Conservation (phyloP, 30 jellyfish, hydroid and myxozoan species). For the Nemopilema nomurai region DNA sequence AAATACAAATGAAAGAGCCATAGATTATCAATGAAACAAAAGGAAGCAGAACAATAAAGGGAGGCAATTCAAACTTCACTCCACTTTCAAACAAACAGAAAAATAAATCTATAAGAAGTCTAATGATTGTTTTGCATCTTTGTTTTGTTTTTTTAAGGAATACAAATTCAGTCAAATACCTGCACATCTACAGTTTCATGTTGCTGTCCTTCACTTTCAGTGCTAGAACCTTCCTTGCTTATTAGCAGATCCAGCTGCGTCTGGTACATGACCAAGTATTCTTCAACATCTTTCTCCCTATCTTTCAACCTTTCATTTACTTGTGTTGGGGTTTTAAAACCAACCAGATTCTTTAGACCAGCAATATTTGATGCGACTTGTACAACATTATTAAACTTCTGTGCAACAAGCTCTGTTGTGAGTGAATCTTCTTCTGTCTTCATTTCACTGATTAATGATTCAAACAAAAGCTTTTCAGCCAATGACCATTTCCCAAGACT, state of each 20-base stretch:
- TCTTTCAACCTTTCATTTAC: slow-evolving; percentile 80
- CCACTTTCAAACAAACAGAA: no score
- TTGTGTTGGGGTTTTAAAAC: slow-evolving; percentile 77
- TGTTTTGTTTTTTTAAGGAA: background rate
- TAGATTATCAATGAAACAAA: no score
- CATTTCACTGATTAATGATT: slow-evolving; percentile 87
- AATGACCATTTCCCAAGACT: slow-evolving; percentile 83
- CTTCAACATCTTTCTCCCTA: slow-evolving; percentile 90
- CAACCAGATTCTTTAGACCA: slow-evolving; percentile 56
- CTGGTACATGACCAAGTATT: slow-evolving; percentile 78
- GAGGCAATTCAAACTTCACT: no score
- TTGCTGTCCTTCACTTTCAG: background rate
- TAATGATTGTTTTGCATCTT: background rate
- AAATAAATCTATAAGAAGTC: background rate
- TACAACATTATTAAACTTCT: slow-evolving; percentile 74
- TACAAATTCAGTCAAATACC: background rate
- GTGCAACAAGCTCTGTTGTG: slow-evolving; percentile 86
- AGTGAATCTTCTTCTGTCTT: slow-evolving; percentile 85
- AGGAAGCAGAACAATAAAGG: no score
- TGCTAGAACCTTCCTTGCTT: slow-evolving; percentile 6
- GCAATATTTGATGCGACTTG: slow-evolving; percentile 70
- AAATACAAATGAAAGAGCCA: no score
- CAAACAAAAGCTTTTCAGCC: slow-evolving; percentile 84
- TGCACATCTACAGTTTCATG: background rate
- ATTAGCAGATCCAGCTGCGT: slow-evolving; percentile 73